Evolutionary conservation across 2,113 vertebrate genomes (phyloP).

Genomic region (Gadus macrocephalus): DNA sequence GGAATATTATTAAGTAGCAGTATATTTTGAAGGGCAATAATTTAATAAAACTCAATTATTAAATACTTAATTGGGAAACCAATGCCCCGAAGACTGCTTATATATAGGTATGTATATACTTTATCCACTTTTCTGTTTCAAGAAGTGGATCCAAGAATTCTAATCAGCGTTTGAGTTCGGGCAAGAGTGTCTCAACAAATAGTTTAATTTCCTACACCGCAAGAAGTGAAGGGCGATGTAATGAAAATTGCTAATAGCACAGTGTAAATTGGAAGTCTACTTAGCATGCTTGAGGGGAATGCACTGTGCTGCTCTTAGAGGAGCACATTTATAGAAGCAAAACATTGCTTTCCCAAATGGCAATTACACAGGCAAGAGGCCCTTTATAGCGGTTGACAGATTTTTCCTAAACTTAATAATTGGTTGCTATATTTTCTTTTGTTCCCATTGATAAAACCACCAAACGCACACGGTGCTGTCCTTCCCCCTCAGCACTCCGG

Average conservation of each 20-base stretch:
- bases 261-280: conserved; percentile 26
- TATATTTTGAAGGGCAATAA: no score
- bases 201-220: conserved; percentile 26
- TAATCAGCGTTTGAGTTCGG: no score
- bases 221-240: conserved; percentile 32
- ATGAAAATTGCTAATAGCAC: conserved; percentile 34
- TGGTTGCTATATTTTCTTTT: conserved; percentile 30
- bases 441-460: background rate
- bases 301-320: conserved; percentile 19
- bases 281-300: conserved; percentile 31
- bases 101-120: no score
- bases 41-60: no score
- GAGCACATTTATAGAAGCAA: background rate
- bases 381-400: conserved; percentile 38
- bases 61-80: no score
- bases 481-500: no score
- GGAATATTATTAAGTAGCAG: no score
- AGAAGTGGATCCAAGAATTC: no score
- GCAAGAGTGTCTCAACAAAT: conserved; percentile 27
- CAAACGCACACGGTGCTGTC: no score
- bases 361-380: conserved; percentile 46
- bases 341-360: conserved; percentile 37
- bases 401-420: conserved; percentile 17
- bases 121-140: no score
- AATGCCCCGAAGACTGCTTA: no score